Evolutionary conservation across 2,888 invertebrate genomes (phyloP).

Genomic region (Eristalinus aeneus): DNA sequence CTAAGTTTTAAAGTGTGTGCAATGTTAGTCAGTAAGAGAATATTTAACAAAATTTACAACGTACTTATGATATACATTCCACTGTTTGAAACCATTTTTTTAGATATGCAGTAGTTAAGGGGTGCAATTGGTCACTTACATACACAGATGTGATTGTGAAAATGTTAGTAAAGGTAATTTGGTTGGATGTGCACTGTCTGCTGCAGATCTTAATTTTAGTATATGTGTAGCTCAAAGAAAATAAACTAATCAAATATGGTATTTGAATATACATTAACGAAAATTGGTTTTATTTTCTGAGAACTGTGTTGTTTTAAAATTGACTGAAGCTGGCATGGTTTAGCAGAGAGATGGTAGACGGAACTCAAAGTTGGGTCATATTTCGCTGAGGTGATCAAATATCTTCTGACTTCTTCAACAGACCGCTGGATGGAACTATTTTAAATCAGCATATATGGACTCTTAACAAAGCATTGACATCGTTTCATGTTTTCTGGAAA

Average conservation of each 20-base stretch:
- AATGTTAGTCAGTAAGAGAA: neutral
- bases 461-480: no score
- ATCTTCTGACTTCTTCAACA: no score
- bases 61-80: conserved; percentile 48
- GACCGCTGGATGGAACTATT: no score
- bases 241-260: conserved; percentile 2
- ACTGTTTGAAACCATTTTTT: conserved; percentile 9
- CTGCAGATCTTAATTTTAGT: neutral
- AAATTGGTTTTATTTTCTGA: neutral
- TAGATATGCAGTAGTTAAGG: neutral
- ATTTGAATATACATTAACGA: neutral
- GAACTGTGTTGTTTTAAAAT: no score
- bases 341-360: no score
- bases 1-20: neutral
- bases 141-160: neutral
- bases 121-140: neutral
- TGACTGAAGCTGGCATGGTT: no score
- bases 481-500: no score
- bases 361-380: no score
- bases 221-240: neutral
- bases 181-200: conserved; percentile 39
- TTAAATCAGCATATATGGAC: no score
- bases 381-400: no score
- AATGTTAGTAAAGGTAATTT: neutral
- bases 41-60: conserved; percentile 4